phyloP scores from a whole-genome alignment of 2,888 invertebrate species.

The Notodonta ziczac region DNA sequence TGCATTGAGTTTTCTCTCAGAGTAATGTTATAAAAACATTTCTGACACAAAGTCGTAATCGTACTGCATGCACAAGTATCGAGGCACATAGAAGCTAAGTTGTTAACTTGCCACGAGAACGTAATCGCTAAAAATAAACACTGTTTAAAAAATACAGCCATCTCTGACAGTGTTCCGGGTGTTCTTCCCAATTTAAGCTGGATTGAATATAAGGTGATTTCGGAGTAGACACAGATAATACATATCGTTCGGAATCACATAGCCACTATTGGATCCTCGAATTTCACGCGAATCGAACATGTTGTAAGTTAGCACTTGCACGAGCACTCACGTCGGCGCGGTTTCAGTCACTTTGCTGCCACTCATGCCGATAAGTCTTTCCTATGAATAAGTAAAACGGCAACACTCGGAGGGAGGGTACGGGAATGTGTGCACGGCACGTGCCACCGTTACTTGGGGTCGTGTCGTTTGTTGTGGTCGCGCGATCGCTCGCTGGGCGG shows the following conservation, averaged over 20 bases:
- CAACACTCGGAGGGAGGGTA: constrained; percentile 19
- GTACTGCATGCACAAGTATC: constrained; percentile 60
- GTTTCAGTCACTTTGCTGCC: constrained; percentile 49
- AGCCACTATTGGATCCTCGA: constrained; percentile 51
- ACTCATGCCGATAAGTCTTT: constrained; percentile 50
- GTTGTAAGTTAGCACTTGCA: constrained; percentile 63
- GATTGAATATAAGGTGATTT: constrained; percentile 69
- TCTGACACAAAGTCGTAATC: constrained; percentile 56
- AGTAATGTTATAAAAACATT: constrained; percentile 69
- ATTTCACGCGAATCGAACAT: constrained; percentile 61
- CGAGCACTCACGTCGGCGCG: constrained; percentile 60
- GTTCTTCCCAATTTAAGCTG: constrained; percentile 56
- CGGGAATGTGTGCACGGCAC: constrained; percentile 29
- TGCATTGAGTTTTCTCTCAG: constrained; percentile 60
- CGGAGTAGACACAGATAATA: constrained; percentile 57
- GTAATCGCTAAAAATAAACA: constrained; percentile 67
- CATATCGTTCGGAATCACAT: constrained; percentile 58
- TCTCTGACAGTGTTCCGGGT: constrained; percentile 50
- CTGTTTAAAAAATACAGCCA: constrained; percentile 68
- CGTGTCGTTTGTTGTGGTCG: constrained; percentile 35
- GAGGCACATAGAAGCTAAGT: constrained; percentile 63
- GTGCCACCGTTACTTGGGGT: constrained; percentile 38
- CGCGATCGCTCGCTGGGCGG: constrained; percentile 36
- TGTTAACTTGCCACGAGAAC: constrained; percentile 64
- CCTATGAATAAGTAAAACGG: constrained; percentile 31